Evolutionary conservation across 2,797 vertebrate genomes (phyloP).

Genomic region (Thripadectes ignobilis): DNA sequence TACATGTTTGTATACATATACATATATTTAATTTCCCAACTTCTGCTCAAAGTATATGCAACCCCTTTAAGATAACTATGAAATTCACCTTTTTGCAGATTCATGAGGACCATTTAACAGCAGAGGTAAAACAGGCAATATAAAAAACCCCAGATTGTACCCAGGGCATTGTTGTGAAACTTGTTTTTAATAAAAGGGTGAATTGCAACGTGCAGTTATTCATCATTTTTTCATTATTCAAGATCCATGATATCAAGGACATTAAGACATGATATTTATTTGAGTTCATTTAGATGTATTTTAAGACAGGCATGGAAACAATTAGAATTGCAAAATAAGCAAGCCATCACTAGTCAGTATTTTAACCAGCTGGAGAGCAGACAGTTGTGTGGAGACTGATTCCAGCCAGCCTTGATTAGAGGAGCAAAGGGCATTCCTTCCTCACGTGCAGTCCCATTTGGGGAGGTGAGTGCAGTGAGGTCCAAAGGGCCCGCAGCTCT

Average conservation of each 20-base stretch:
- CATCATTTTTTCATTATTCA: background rate
- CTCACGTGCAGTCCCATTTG: background rate
- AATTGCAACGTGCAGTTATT: background rate
- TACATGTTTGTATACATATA: background rate
- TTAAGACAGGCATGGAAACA: background rate
- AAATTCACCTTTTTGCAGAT: background rate
- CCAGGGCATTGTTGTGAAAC: background rate
- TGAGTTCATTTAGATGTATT: background rate
- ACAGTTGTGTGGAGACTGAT: background rate
- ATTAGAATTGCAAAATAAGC: background rate
- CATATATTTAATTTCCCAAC: background rate
- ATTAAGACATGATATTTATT: background rate
- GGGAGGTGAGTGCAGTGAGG: background rate
- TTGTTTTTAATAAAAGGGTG: background rate
- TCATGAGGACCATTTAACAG: background rate
- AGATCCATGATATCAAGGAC: background rate
- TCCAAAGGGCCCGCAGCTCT: background rate
- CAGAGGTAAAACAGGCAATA: background rate
- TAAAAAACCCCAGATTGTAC: background rate
- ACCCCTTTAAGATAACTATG: background rate
- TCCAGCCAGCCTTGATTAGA: background rate
- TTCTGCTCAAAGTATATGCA: background rate
- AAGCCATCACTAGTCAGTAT: background rate
- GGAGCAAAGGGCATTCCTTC: background rate
- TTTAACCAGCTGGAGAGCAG: background rate